Evolutionary conservation across 2,888 invertebrate genomes (phyloP).

Genomic region (Tipula confusa): DNA sequence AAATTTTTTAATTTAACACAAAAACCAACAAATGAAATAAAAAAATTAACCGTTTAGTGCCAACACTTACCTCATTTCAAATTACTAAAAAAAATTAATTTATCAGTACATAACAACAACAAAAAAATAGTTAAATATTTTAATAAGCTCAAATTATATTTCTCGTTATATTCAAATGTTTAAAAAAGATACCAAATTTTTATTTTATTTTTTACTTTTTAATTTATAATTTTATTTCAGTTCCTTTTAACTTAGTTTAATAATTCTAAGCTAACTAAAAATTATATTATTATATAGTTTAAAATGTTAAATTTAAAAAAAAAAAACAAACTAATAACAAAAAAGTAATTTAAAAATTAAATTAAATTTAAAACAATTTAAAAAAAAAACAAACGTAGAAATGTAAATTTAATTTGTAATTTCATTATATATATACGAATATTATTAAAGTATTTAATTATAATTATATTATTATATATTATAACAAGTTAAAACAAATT

Average conservation of each 20-base stretch:
- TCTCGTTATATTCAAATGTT: neutral
- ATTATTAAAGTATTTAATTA: constrained; percentile 12
- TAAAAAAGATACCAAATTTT: neutral
- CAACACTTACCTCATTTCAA: constrained; percentile 12
- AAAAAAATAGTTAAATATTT: neutral
- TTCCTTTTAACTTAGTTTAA: neutral
- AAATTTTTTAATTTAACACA: neutral
- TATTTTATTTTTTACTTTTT: neutral
- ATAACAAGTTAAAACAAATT: neutral
- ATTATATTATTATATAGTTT: neutral
- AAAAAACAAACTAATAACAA: neutral
- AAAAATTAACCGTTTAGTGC: constrained; percentile 25
- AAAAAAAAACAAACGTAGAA: neutral
- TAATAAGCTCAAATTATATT: neutral
- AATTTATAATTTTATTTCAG: neutral
- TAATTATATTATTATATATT: neutral
- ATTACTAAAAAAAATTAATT: neutral
- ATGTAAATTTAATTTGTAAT: constrained; percentile 12
- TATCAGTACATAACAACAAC: neutral
- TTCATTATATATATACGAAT: neutral
- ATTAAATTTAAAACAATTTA: constrained; percentile 14
- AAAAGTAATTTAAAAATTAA: neutral
- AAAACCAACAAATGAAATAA: neutral
- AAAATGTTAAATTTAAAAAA: neutral
- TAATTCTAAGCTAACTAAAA: neutral